These are phyloP conservation scores for Achatina immaculata DNA, from an alignment of 1,140 invertebrate genomes.

Conservation along the genomic window DNA sequence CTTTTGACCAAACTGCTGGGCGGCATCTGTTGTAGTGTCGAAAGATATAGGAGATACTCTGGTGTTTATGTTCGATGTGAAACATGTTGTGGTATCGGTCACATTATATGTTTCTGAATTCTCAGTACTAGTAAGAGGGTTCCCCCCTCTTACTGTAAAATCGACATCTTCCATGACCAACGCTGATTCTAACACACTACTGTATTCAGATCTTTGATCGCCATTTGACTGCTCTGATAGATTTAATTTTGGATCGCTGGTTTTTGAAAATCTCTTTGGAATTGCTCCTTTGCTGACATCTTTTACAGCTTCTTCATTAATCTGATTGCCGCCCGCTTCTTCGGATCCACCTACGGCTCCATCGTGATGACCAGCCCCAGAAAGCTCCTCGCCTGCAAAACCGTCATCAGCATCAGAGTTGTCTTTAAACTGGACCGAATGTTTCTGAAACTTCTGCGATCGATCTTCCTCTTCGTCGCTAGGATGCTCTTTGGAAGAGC, in stretches of 20 bases:
- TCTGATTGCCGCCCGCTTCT: neutral
- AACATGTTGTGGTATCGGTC: neutral
- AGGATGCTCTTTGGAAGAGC: neutral
- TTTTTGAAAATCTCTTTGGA: neutral
- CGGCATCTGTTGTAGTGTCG: neutral
- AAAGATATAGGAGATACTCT: neutral
- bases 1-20: neutral
- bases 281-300: conserved; percentile 13
- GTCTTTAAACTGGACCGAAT: neutral
- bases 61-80: neutral
- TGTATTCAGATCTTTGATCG: neutral
- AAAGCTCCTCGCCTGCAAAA: neutral
- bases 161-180: too few relatives aligned
- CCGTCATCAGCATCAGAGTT: neutral
- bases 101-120: too few relatives aligned
- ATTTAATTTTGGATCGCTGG: neutral
- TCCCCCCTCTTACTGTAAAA: too few relatives aligned
- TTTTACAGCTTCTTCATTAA: neutral
- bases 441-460: neutral
- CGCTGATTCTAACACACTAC: too few relatives aligned
- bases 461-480: neutral
- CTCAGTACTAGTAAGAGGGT: too few relatives aligned
- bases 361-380: neutral
- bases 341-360: neutral
- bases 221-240: neutral